phyloP scores from a whole-genome alignment of 1,140 invertebrate species.

The Polypedilum pembai region DNA sequence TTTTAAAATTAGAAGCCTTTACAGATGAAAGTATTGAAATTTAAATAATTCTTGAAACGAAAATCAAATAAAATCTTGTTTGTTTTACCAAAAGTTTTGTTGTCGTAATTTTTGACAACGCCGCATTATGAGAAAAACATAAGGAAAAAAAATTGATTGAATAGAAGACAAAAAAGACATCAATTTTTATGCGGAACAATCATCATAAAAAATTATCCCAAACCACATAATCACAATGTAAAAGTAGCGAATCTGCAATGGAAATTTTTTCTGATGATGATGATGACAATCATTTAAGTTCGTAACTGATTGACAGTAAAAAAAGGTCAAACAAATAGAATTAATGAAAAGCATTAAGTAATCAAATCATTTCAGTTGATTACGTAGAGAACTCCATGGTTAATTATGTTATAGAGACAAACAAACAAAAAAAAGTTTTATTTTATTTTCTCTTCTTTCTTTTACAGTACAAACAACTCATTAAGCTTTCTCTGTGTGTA shows the following conservation, averaged over 20 bases:
- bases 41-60: no score
- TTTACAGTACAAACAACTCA: neutral
- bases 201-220: neutral
- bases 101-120: no score
- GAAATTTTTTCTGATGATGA: neutral
- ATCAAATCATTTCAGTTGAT: constrained; percentile 18
- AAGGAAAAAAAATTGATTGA: neutral
- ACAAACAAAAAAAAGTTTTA: neutral
- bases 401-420: constrained; percentile 19
- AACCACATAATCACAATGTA: neutral
- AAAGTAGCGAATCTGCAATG: neutral
- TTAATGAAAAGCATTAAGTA: constrained; percentile 19
- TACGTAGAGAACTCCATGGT: constrained; percentile 10
- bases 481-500: neutral
- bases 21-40: no score
- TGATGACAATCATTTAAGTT: neutral
- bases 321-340: constrained; percentile 18
- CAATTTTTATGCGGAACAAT: neutral
- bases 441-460: neutral
- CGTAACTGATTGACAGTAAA: neutral
- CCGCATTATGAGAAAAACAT: no score
- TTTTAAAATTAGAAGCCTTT: no score
- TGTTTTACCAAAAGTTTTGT: no score
- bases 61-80: no score
- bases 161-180: neutral